phyloP scores from a whole-genome alignment of 2,888 invertebrate genomes.

The Serrognathus titanus region DNA sequence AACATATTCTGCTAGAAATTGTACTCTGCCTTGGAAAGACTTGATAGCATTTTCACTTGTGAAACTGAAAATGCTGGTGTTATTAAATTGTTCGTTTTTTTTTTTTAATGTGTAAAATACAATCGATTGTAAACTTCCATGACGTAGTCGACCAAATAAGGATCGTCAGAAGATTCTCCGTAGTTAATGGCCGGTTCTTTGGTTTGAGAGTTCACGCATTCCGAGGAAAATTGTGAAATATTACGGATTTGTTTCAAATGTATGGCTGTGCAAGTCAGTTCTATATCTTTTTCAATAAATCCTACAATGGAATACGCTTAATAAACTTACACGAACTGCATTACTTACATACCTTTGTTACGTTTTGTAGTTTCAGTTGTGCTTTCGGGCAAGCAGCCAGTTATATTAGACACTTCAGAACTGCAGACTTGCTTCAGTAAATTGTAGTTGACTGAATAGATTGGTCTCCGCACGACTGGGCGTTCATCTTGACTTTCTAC shows the following conservation, averaged over 20 bases:
- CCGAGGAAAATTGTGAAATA: not conserved
- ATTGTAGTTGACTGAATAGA: not conserved
- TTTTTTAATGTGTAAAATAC: not conserved
- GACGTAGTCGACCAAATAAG: slow-evolving; percentile 12
- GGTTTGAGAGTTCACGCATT: not conserved
- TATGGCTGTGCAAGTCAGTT: too few species aligned
- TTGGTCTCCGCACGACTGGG: not conserved
- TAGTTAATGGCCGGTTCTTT: not conserved
- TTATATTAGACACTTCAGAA: too few species aligned
- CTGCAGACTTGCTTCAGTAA: not conserved
- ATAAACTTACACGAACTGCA: too few species aligned
- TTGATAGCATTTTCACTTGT: not conserved
- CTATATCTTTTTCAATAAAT: too few species aligned
- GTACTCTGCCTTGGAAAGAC: not conserved
- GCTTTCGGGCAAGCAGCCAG: too few species aligned
- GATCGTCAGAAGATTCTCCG: slow-evolving; percentile 3
- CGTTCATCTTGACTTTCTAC: too few species aligned
- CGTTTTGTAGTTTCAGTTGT: too few species aligned
- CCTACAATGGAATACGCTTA: too few species aligned
- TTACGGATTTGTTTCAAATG: too few species aligned
- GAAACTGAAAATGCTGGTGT: too few species aligned
- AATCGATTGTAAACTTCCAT: slow-evolving; percentile 3
- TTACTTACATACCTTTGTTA: too few species aligned
- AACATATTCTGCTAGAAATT: slow-evolving; percentile 11
- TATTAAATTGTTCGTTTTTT: too few species aligned